phyloP scores from a whole-genome alignment of 2,888 invertebrate species.

The Drosophila eohydei region DNA sequence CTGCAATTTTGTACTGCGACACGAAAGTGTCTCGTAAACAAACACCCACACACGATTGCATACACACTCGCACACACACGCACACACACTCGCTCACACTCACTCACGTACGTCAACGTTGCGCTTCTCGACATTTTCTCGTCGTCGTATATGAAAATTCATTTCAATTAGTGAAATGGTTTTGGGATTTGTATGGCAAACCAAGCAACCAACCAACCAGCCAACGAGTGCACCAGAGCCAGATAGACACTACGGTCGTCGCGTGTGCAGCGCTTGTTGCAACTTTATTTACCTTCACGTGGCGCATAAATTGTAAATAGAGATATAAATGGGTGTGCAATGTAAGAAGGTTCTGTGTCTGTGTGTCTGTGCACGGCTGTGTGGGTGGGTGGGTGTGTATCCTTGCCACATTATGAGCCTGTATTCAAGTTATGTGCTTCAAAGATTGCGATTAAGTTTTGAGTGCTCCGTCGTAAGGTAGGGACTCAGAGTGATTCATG shows the following conservation, averaged over 20 bases:
- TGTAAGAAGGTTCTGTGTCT: conserved; percentile 3
- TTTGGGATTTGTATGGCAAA: conserved; percentile 76
- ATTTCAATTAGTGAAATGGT: conserved; percentile 83
- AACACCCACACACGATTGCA: conserved; percentile 11
- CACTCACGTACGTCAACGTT: conserved; percentile 31
- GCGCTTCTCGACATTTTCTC: conserved; percentile 40
- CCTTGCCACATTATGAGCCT: conserved; percentile 29
- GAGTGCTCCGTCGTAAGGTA: conserved; percentile 22
- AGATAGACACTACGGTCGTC: conserved; percentile 15
- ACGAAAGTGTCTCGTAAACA: conserved; percentile 62
- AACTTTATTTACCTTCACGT: conserved; percentile 73
- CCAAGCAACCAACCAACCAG: conserved; percentile 12
- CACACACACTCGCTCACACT: conserved; percentile 6
- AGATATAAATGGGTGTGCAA: conserved; percentile 55
- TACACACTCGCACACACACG: conserved; percentile 12
- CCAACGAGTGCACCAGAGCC: conserved; percentile 34
- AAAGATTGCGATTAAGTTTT: conserved; percentile 34
- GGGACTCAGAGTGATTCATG: conserved; percentile 28
- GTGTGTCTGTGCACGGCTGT: not conserved
- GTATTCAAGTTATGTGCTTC: conserved; percentile 24
- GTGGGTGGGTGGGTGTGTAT: conserved; percentile 1
- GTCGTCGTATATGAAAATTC: conserved; percentile 72
- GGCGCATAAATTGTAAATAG: conserved; percentile 72
- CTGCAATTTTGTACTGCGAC: conserved; percentile 63
- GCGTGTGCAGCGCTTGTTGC: conserved; percentile 61